Base-by-base conservation (phyloP, 2,888 invertebrate genomes). In the Hemicrepidius hirtus region DNA sequence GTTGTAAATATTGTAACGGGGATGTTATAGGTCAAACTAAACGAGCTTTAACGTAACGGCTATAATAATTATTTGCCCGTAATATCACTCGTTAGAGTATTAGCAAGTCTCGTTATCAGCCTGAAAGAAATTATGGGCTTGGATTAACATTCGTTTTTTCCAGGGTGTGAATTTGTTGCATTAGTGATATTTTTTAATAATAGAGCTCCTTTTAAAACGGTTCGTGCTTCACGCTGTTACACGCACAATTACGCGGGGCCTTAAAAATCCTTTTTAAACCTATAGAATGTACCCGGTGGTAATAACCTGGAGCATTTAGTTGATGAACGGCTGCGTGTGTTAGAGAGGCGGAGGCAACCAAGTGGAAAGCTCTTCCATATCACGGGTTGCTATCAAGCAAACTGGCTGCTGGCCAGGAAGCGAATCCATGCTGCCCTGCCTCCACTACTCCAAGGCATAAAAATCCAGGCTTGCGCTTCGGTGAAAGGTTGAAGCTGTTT, bases 331-430 rank as follows among this genome's bases (percentile, higher is more conserved):
- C 74, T 73, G 76, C 76, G 77, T 75, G 76, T 75, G 77, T 71
- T 69, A 66, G 73, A 68, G 72, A 76, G 75, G 71, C 65, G 71
- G 35, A 69, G 64, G 70, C 72, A 72, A 21, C 70, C 68, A 72
- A 72, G 77, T 75, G 80, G 73, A 75, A 75, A 78, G 75, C 73
- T 76, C 75, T 76, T 77, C 76, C 77, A 74, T 79, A 76, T 78
- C 78, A 70, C 67, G 65, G 65, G 67, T 72, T 75, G 74, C 75
- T 71, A 76, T 79, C 77, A 71, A 68, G 67, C 68, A 65, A 70
- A 74, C 74, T 77, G 76, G 77, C 78, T 77, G 73, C 79, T 76
- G 77, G 78, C 77, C 79, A 79, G 79, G 79, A 79, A 79, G 78
- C 77, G 75, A 75, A 70, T 66, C 64, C 50, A 46, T 69, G 20